Base-by-base conservation (phyloP, 2,113 vertebrate genomes). In the Brachirus orientalis region DNA sequence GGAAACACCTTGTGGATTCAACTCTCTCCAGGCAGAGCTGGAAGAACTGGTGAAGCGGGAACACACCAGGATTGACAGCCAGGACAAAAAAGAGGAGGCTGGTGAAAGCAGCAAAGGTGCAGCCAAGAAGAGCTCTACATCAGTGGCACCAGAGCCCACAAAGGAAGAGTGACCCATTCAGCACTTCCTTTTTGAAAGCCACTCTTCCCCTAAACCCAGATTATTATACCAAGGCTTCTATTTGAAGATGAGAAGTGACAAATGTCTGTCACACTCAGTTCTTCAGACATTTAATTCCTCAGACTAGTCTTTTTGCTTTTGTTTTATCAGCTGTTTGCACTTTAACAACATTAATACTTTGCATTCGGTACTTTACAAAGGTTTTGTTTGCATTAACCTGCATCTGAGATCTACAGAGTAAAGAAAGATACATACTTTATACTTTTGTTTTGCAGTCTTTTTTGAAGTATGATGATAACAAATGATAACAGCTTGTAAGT, bases 21-120 rank as follows among this genome's bases (percentile, higher is more conserved):
- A 16, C 1, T 47, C 37, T 53, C 22, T 41, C 13, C 87, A 97
- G 96, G 92, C 69, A 1, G 95, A 97, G 85, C 90, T 98, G 56
- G 92, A 96, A 51, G 95, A 95, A 16, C 40, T 97, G 65, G 93
- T 97, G 75, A 93, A 83, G 72, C 90, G 64, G 55, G 95, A 96
- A 54, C 94, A 97, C 1, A 80, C 91, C 20, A 59, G 66, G 57
- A 96, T 97, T 10, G 95, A 97, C 2, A 86, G 87, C 50, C 90
- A 88, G 75, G 88, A 88, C 46, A 51, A 75, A 13, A 77, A 86
- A 16, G 88, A 89, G 48, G 87, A 79, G 48, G 20, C 61, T 19
- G 40, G 57, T 4, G 75, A 77, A 75, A 82, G 63, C 57, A 72
- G 77, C 69, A 69, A 56, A 50, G 72, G 82, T 2, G 54, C 79